A percentile compares a stretch with the other conserved stretches of the same genome.
phyloP scores from a whole-genome alignment of 2,113 vertebrate species.

The Prolemur simus region DNA sequence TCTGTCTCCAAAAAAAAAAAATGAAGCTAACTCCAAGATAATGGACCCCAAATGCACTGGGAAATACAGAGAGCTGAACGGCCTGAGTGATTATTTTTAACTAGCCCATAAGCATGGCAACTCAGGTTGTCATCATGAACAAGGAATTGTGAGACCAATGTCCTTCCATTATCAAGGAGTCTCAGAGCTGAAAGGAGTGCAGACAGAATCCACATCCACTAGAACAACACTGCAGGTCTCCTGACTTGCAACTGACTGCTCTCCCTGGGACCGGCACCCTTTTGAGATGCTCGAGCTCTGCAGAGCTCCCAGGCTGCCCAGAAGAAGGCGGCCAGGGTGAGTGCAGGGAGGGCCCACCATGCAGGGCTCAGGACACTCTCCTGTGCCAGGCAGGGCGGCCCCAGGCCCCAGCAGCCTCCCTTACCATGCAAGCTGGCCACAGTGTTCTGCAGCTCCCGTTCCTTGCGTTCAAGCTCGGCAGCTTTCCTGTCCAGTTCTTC shows the following conservation, averaged over 20 bases:
- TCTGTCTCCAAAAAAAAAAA: too few species aligned
- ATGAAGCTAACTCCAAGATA: background rate
- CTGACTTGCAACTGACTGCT: background rate
- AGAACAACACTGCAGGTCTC: background rate
- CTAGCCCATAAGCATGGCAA: background rate
- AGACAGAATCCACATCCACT: background rate
- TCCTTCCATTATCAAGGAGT: background rate
- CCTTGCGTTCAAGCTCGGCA: constrained; percentile 94
- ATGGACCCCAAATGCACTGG: background rate
- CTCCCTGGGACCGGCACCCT: background rate
- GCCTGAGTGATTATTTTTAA: background rate
- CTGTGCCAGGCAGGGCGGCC: background rate
- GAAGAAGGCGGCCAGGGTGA: background rate
- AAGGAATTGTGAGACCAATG: background rate
- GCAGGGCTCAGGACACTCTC: background rate
- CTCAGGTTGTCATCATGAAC: background rate
- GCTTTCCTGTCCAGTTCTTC: constrained; percentile 96
- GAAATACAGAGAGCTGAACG: background rate
- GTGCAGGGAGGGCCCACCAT: background rate
- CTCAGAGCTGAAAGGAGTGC: background rate
- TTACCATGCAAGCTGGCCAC: constrained; percentile 83
- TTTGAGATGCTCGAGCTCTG: background rate
- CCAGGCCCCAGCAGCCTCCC: background rate
- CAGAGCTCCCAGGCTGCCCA: background rate
- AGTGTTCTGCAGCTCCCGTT: constrained; percentile 90